These are phyloP conservation scores for Pogonomyrmex barbatus DNA, from an alignment of 1,140 invertebrate genomes.

Conservation along the genomic window DNA sequence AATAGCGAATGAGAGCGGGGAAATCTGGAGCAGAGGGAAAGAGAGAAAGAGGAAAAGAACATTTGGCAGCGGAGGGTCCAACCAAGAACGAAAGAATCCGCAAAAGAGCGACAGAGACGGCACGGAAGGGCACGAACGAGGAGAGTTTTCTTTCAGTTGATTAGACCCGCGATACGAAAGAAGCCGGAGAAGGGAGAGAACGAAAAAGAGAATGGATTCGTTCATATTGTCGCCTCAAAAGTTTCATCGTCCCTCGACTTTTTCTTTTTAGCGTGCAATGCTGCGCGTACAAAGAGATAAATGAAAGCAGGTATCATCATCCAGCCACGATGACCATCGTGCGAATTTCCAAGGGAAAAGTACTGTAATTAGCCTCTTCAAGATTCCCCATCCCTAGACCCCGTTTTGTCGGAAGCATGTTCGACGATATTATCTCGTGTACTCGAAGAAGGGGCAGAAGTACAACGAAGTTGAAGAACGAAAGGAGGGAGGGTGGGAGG, in stretches of 20 bases:
- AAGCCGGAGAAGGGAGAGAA: conserved; percentile 15
- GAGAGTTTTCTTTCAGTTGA: conserved; percentile 77
- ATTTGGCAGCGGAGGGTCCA: not conserved
- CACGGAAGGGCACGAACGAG: conserved; percentile 30
- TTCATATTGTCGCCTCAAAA: conserved; percentile 65
- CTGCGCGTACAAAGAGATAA: conserved; percentile 63
- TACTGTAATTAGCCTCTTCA: conserved; percentile 74
- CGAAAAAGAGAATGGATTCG: conserved; percentile 42
- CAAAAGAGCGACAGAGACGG: conserved; percentile 37
- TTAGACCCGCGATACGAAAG: conserved; percentile 73
- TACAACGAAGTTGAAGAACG: not conserved
- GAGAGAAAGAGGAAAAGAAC: conserved; percentile 44
- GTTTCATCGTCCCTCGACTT: conserved; percentile 19
- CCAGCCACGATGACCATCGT: conserved; percentile 76
- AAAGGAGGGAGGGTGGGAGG: not conserved
- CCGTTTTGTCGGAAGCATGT: conserved; percentile 55
- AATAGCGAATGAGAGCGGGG: conserved; percentile 33
- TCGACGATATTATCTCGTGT: conserved; percentile 73
- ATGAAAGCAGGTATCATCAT: conserved; percentile 80
- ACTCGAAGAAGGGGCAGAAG: conserved; percentile 10
- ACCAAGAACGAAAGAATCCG: conserved; percentile 8
- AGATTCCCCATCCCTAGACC: not conserved
- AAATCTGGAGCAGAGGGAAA: conserved; percentile 17
- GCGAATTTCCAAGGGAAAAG: conserved; percentile 70
- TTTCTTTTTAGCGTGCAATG: conserved; percentile 13